Conservation (phyloP, 2,888 invertebrate species). For the Pseudococcus jackbeardsleyi region DNA sequence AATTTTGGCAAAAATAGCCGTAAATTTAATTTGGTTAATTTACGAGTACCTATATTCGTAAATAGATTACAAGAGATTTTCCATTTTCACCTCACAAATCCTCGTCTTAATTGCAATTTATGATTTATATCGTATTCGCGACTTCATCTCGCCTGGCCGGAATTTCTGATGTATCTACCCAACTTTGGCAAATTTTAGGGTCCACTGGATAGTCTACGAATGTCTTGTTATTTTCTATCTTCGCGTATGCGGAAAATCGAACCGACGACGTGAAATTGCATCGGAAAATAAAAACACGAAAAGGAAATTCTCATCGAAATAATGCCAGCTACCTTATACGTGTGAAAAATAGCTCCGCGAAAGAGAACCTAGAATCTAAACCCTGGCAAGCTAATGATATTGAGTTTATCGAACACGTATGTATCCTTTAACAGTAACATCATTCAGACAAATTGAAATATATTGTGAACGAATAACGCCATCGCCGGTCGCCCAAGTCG, state of each 20-base stretch:
- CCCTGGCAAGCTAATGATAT: neutral
- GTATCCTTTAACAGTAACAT: slow-evolving; percentile 15
- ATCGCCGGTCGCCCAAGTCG: neutral
- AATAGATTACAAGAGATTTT: slow-evolving; percentile 26
- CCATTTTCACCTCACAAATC: slow-evolving; percentile 8
- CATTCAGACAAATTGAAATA: slow-evolving; percentile 33
- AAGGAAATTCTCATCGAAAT: neutral
- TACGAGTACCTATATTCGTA: neutral
- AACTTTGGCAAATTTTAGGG: neutral
- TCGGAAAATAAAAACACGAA: neutral
- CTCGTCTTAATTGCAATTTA: slow-evolving; percentile 17
- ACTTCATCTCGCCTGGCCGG: too few relatives aligned
- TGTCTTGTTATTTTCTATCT: slow-evolving; percentile 15
- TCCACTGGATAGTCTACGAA: neutral
- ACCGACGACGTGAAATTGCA: slow-evolving; percentile 31
- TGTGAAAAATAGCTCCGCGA: neutral
- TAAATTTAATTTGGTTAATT: slow-evolving; percentile 25
- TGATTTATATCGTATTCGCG: neutral
- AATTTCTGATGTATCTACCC: neutral
- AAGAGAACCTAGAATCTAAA: neutral
- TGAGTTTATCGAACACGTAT: slow-evolving; percentile 21
- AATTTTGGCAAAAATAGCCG: slow-evolving; percentile 10
- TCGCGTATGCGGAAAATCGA: neutral
- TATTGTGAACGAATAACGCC: slow-evolving; percentile 6
- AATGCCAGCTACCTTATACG: neutral